Evolutionary conservation across 2,797 vertebrate species (phyloP).

Genomic region (Cygnus olor): DNA sequence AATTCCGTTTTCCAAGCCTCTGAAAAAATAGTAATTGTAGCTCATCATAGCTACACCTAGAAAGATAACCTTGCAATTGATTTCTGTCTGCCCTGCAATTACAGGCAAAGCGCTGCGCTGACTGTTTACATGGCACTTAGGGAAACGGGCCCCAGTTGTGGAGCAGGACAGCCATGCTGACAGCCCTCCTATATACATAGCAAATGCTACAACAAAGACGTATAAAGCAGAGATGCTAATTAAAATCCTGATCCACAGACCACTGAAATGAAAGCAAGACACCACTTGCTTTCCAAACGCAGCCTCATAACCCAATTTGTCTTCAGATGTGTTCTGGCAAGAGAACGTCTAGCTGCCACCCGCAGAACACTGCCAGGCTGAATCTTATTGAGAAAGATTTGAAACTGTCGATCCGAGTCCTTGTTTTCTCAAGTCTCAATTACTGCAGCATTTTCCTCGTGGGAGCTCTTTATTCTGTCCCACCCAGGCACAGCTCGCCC

Average conservation of each 20-base stretch:
- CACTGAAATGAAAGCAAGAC: neutral
- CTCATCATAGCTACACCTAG: neutral
- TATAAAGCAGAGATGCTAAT: neutral
- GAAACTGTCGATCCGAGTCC: neutral
- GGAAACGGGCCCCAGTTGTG: neutral
- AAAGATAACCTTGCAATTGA: neutral
- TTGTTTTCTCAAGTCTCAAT: slow-evolving; percentile 20
- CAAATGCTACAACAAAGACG: neutral
- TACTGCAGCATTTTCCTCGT: neutral
- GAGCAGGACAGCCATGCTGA: neutral
- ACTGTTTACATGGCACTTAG: neutral
- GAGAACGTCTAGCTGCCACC: neutral
- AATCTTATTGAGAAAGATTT: neutral
- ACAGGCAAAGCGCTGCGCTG: neutral
- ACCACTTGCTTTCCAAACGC: neutral
- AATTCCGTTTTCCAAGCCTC: slow-evolving; percentile 6
- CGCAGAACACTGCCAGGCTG: neutral
- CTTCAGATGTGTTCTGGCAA: neutral
- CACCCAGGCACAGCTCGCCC: neutral
- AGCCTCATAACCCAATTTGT: neutral
- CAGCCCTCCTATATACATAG: neutral
- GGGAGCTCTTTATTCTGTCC: neutral
- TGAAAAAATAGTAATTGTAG: neutral
- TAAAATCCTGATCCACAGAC: neutral
- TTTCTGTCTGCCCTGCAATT: neutral